Evolutionary conservation across 2,797 vertebrate species (phyloP).

Genomic region (Oreortyx pictus): DNA sequence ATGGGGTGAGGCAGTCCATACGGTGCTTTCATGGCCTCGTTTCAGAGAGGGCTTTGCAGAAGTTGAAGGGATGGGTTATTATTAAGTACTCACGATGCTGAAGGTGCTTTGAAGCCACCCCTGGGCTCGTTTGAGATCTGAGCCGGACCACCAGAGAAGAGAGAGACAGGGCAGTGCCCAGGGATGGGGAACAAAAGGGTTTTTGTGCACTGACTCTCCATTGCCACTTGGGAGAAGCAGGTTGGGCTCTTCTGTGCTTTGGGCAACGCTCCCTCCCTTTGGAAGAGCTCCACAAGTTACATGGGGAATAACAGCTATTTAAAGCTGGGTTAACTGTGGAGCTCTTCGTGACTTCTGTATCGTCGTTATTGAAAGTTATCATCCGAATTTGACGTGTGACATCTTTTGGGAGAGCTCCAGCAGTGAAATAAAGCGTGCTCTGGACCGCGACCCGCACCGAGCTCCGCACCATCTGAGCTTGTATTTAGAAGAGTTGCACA

Average conservation of each 20-base stretch:
- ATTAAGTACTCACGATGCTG: not conserved
- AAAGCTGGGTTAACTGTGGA: not conserved
- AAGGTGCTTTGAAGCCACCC: slow-evolving; percentile 34
- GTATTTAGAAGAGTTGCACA: slow-evolving; percentile 2
- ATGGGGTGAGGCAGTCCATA: slow-evolving; percentile 31
- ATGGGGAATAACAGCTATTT: not conserved
- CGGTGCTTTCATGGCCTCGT: slow-evolving; percentile 42
- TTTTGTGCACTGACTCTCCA: not conserved
- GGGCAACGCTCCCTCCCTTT: not conserved
- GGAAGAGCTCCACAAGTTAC: not conserved
- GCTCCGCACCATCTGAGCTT: not conserved
- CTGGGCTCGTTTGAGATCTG: not conserved
- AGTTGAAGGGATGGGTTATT: slow-evolving; percentile 42
- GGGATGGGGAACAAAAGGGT: not conserved
- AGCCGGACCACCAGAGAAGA: slow-evolving; percentile 36
- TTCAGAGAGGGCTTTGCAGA: slow-evolving; percentile 21
- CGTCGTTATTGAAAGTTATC: not conserved
- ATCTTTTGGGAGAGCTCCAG: not conserved
- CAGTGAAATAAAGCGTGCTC: not conserved
- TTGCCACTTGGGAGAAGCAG: not conserved
- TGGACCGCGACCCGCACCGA: fast-evolving
- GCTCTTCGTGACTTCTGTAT: not conserved
- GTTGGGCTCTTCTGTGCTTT: not conserved
- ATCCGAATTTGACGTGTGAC: not conserved
- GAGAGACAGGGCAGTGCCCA: slow-evolving; percentile 4